A percentile compares a stretch with the other conserved stretches of the same genome.
Conservation (phyloP, 2,888 invertebrate genomes). For the Lasioglossum leucozonium region DNA sequence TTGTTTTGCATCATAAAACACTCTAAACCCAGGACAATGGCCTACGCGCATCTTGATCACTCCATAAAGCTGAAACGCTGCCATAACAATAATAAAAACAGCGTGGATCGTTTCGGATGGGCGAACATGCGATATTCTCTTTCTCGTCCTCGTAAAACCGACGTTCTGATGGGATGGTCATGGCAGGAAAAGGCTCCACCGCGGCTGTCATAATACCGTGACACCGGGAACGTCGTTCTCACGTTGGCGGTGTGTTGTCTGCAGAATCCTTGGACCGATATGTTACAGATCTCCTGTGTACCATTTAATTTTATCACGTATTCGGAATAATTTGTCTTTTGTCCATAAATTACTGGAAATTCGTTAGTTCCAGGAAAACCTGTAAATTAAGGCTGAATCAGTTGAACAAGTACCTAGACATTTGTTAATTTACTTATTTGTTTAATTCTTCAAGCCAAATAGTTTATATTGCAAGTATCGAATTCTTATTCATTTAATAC, state of each 20-base stretch:
- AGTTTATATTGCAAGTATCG: not conserved
- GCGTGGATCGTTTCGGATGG: slow-evolving; percentile 50
- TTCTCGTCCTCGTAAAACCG: slow-evolving; percentile 80
- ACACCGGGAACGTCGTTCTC: slow-evolving; percentile 77
- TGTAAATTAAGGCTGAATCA: not conserved
- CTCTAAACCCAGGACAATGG: slow-evolving; percentile 27
- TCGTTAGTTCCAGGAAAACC: not conserved
- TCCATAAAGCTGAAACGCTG: slow-evolving; percentile 45
- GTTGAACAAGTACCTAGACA: not conserved
- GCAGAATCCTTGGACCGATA: slow-evolving; percentile 52
- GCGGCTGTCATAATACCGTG: slow-evolving; percentile 81
- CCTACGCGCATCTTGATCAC: slow-evolving; percentile 39
- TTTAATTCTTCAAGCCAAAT: not conserved
- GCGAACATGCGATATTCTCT: slow-evolving; percentile 80
- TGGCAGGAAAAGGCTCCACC: slow-evolving; percentile 81
- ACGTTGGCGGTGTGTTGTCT: slow-evolving; percentile 65
- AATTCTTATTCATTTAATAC: not conserved
- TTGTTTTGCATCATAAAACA: not conserved
- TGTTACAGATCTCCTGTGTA: slow-evolving; percentile 43
- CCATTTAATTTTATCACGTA: not conserved
- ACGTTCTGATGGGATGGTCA: slow-evolving; percentile 78
- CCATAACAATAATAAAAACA: slow-evolving; percentile 48
- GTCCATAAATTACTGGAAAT: not conserved
- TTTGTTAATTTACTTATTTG: not conserved
- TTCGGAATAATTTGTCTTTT: not conserved